phyloP scores from a whole-genome alignment of 2,113 vertebrate genomes.

The Elephantulus edwardii region DNA sequence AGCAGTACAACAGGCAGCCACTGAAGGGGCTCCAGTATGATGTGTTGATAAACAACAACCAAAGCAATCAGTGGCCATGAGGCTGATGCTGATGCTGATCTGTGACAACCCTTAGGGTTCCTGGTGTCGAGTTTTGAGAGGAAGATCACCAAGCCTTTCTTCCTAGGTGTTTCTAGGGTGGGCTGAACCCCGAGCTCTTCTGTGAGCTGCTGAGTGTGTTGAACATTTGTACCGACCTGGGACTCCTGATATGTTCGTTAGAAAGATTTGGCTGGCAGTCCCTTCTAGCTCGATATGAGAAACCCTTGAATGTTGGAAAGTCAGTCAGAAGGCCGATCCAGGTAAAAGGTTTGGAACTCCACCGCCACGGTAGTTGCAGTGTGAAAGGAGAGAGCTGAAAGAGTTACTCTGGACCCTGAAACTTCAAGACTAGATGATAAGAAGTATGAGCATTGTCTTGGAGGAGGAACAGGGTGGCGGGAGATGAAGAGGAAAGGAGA shows the following conservation, averaged over 20 bases:
- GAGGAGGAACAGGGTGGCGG: background rate
- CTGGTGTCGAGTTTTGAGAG: background rate
- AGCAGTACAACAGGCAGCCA: background rate
- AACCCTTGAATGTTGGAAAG: background rate
- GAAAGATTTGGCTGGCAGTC: background rate
- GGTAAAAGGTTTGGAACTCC: background rate
- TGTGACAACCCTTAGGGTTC: background rate
- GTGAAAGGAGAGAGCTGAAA: background rate
- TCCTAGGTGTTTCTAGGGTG: background rate
- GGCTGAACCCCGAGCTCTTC: background rate
- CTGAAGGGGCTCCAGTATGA: background rate
- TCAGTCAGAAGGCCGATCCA: background rate
- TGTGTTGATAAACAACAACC: background rate
- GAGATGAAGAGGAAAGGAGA: background rate
- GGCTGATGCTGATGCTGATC: background rate
- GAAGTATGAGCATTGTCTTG: background rate
- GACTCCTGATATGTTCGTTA: background rate
- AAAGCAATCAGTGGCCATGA: background rate
- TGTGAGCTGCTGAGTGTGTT: background rate
- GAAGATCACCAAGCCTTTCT: background rate
- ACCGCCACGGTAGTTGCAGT: fast-evolving
- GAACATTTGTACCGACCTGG: too few species aligned
- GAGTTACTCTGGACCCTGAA: background rate
- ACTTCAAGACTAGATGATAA: background rate
- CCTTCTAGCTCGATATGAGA: background rate